Percentiles rank a stretch among this genome's conserved stretches.
Conservation (phyloP, 92 coral and sea anemone species). For the Anthopleura xanthogrammica region DNA sequence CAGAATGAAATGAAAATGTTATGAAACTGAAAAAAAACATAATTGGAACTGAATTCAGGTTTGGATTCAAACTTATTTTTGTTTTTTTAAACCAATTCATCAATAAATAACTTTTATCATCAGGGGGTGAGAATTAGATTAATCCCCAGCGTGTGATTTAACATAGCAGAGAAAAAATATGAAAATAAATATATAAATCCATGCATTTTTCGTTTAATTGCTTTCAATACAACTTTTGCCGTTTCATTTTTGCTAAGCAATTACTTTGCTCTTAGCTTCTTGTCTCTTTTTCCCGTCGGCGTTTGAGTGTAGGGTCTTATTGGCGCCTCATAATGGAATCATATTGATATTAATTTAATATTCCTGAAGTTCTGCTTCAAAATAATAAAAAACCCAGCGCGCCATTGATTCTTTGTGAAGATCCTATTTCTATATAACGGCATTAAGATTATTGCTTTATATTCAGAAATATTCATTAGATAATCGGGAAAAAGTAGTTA, state of each 20-base stretch:
- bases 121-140: too few relatives aligned
- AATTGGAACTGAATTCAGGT: too few relatives aligned
- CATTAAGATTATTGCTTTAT: too few relatives aligned
- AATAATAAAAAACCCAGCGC: background rate
- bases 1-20: too few relatives aligned
- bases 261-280: background rate
- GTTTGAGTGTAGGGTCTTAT: background rate
- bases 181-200: background rate
- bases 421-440: background rate
- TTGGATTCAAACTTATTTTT: too few relatives aligned
- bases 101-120: too few relatives aligned
- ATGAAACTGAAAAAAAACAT: too few relatives aligned
- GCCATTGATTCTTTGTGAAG: background rate
- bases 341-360: background rate
- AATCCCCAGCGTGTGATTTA: too few relatives aligned
- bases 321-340: background rate
- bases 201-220: background rate
- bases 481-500: too few relatives aligned
- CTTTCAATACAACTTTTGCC: too few relatives aligned
- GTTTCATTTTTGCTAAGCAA: background rate
- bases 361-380: background rate
- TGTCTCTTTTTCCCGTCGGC: slow-evolving; percentile 1
- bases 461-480: too few relatives aligned
- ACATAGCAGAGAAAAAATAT: background rate
- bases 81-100: too few relatives aligned